Conservation (phyloP, 2,113 vertebrate species). For the Erythrocercus mccallii region DNA sequence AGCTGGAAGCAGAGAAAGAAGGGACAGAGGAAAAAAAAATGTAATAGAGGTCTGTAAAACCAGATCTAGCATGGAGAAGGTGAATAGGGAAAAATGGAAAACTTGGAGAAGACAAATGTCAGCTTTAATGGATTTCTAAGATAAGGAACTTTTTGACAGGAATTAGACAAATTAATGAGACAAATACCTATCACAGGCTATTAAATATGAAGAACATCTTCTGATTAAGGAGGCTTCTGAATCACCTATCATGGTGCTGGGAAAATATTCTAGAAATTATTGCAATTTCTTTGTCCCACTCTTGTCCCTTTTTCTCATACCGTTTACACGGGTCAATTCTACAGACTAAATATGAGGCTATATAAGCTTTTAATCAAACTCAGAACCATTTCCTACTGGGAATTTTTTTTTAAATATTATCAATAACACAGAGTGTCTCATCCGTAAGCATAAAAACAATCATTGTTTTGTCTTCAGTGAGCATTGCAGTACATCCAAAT, state of each 20-base stretch:
- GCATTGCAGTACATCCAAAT: not conserved
- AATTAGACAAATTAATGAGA: not conserved
- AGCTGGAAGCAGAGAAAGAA: not conserved
- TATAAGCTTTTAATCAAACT: not conserved
- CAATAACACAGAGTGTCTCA: not conserved
- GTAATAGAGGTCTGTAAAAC: not conserved
- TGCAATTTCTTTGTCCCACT: not conserved
- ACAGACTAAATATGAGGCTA: rapidly evolving
- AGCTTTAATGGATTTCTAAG: not conserved
- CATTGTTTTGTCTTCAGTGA: not conserved
- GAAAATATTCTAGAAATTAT: not conserved
- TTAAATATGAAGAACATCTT: not conserved
- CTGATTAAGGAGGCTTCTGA: not conserved
- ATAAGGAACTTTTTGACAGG: not conserved
- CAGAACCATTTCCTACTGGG: not conserved
- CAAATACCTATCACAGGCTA: not conserved
- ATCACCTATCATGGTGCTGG: not conserved
- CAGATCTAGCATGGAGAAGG: not conserved
- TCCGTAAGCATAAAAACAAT: not conserved
- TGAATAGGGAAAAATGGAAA: not conserved
- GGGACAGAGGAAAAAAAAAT: not conserved
- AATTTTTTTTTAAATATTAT: not conserved
- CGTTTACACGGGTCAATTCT: not conserved
- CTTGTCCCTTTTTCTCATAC: not conserved
- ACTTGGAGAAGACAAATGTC: not conserved